Evolutionary conservation across 2,888 invertebrate species (phyloP).

Genomic region (Drosophila fungiperda): DNA sequence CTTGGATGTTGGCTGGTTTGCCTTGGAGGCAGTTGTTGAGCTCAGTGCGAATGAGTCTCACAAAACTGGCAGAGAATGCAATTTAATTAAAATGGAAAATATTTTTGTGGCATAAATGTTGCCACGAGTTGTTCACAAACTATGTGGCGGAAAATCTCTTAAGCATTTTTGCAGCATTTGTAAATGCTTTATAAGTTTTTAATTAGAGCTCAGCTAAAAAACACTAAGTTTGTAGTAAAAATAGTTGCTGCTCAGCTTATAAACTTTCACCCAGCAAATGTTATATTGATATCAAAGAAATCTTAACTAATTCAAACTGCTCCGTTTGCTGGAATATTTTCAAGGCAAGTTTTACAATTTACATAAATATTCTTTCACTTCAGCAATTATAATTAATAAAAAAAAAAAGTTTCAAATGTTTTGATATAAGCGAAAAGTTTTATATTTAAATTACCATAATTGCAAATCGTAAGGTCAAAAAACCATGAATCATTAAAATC

Average conservation of each 20-base stretch:
- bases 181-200: background rate
- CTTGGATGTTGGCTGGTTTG: constrained; percentile 19
- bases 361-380: background rate
- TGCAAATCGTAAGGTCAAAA: constrained; percentile 29
- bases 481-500: constrained; percentile 24
- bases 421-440: constrained; percentile 1
- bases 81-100: constrained; percentile 75
- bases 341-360: background rate
- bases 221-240: background rate
- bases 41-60: constrained; percentile 15
- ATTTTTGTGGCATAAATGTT: constrained; percentile 62
- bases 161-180: constrained; percentile 23
- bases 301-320: background rate
- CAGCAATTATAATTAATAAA: background rate
- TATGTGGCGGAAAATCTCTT: constrained; percentile 11
- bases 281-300: background rate
- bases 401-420: background rate
- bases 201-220: background rate
- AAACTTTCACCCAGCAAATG: background rate
- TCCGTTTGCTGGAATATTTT: background rate
- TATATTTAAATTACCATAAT: constrained; percentile 9
- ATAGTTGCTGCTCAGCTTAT: background rate
- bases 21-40: constrained; percentile 6
- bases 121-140: constrained; percentile 18
- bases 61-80: constrained; percentile 56